Evolutionary conservation across 2,113 vertebrate genomes (phyloP).

Genomic region (Rhadina sibilatrix): DNA sequence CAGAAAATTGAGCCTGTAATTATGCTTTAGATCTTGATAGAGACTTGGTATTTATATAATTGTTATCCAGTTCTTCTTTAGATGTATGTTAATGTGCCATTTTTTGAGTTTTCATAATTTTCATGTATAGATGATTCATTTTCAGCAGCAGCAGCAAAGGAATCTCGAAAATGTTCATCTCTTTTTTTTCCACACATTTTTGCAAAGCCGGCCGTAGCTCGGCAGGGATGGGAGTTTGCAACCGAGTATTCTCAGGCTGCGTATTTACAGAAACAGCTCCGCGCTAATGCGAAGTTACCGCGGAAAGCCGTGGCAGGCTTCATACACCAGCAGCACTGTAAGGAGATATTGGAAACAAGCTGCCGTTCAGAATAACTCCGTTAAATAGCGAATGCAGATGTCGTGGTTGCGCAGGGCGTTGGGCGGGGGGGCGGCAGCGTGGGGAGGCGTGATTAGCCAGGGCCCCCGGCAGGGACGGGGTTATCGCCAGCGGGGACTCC

Average conservation of each 20-base stretch:
- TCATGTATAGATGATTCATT: conserved; percentile 3
- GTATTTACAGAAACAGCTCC: background rate
- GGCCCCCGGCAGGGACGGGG: background rate
- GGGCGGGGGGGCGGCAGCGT: background rate
- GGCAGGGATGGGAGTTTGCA: background rate
- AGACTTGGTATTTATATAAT: background rate
- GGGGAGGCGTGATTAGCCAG: background rate
- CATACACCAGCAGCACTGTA: accelerated
- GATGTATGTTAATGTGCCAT: conserved; percentile 13
- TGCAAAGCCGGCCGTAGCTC: background rate
- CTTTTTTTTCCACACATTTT: background rate
- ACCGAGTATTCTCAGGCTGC: background rate
- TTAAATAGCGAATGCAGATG: background rate
- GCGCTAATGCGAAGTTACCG: background rate
- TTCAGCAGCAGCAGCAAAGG: background rate
- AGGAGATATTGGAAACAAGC: background rate
- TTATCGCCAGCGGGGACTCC: background rate
- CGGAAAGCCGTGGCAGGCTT: background rate
- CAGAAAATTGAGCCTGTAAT: conserved; percentile 43
- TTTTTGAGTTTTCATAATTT: background rate
- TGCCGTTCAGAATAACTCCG: background rate
- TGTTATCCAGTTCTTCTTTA: background rate
- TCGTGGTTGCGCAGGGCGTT: accelerated
- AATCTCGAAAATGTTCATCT: background rate
- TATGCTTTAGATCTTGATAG: background rate